Evolutionary conservation across 30 jellyfish, hydroid and myxozoan species (phyloP), one percentile per base, ranked within the genome.

Genomic region (Nemopilema nomurai): DNA sequence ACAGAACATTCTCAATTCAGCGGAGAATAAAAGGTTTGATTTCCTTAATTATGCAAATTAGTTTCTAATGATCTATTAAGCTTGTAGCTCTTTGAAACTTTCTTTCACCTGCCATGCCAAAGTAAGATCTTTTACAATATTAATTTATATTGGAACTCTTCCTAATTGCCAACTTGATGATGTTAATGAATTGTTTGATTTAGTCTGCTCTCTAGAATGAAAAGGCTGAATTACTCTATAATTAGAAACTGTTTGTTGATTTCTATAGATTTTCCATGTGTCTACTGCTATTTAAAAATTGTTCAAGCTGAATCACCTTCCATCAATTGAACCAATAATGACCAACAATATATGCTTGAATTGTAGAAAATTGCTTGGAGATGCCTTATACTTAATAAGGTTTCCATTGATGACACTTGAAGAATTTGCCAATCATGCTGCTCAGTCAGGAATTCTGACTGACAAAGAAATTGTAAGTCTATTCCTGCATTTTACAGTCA

Each of bases 321-420:
- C n/a, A n/a, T n/a, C n/a, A 41, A 41, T 41, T 41, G 57, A 41
- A 41, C 9, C 57, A 41, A 3, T 13, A 41, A 6, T 41, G 57
- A 41, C 57, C 6, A 6, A 3, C 13, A 41, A 41, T 3, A 41
- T 3, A 3, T 41, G 13, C 13, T 24, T n/a, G n/a, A n/a, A 52
- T 81, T 76, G 18, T 62, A 94, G 99, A 72, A 89, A 84, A 28
- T 86, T 89, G 4, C 96, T 94, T 49, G 97, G 95, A 31, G 93
- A 90, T 71, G 90, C 96, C 4, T 71, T 94, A 70, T 84, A 89
- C 80, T 87, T 94, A 82, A 87, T 94, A 7, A 76, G 99, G 57
- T 94, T 94, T 72, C 99, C 99, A 76, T 69, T 94, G 92, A 94
- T 94, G 99, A 94, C 99, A 41, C 57, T 94, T 67, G 99, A 94